Percentiles rank a stretch among this genome's conserved stretches.
These are phyloP conservation scores for Drosophila kurseongensis DNA, from an alignment of 1,140 invertebrate species.

Conservation along the genomic window DNA sequence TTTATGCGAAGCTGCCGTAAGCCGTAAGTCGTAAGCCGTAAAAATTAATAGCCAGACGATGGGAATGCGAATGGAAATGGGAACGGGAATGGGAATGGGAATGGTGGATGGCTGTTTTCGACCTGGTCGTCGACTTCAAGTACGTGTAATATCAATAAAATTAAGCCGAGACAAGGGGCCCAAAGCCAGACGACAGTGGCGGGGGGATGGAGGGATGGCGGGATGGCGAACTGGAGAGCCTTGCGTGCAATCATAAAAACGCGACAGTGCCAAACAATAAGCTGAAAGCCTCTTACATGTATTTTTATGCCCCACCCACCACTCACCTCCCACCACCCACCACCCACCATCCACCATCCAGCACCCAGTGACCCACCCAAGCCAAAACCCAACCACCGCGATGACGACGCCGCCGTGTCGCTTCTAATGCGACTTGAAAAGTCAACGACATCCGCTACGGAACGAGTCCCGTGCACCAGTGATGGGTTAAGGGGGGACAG, in stretches of 20 bases:
- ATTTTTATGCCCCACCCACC: conserved; percentile 67
- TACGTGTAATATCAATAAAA: conserved; percentile 81
- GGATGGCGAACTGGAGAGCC: not conserved
- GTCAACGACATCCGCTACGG: conserved; percentile 73
- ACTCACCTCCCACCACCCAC: not conserved
- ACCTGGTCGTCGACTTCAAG: conserved; percentile 57
- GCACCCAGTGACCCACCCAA: not conserved
- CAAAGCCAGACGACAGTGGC: conserved; percentile 2
- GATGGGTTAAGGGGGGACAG: not conserved
- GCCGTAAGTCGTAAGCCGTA: conserved; percentile 37
- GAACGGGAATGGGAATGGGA: not conserved
- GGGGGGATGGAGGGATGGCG: not conserved
- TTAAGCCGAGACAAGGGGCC: conserved; percentile 63
- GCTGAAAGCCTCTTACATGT: conserved; percentile 81
- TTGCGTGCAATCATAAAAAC: conserved; percentile 66
- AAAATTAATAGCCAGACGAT: conserved; percentile 48
- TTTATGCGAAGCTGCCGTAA: conserved; percentile 3
- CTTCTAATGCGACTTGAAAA: conserved; percentile 79
- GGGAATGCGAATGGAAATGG: conserved; percentile 14
- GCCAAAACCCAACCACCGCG: not conserved
- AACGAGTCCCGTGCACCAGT: not conserved
- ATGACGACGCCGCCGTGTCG: conserved; percentile 43
- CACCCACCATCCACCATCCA: not conserved
- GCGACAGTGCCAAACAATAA: conserved; percentile 75
- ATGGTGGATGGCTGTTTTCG: conserved; percentile 29